Percentiles rank a stretch among this genome's conserved stretches.
phyloP scores from a whole-genome alignment of 2,113 vertebrate genomes.

The Argyrosomus japonicus region DNA sequence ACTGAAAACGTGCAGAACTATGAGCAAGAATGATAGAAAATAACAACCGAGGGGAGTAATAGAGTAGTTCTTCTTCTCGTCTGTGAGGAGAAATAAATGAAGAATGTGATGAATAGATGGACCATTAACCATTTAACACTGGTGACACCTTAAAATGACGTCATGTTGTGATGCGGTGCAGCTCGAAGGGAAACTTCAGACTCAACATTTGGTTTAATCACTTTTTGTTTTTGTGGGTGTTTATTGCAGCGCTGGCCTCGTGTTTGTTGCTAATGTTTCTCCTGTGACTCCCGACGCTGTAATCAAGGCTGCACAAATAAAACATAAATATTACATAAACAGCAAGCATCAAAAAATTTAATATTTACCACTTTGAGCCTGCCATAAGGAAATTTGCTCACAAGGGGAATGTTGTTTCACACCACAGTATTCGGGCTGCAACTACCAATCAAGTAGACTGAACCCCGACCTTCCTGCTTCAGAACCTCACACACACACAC shows the following conservation, averaged over 20 bases:
- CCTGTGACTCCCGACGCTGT: neutral
- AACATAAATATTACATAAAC: slow-evolving; percentile 33
- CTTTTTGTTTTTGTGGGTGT: neutral
- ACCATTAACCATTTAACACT: neutral
- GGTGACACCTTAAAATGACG: neutral
- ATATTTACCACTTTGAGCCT: neutral
- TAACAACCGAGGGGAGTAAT: neutral
- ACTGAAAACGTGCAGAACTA: too few species aligned
- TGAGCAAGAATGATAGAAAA: too few species aligned
- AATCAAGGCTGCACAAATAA: slow-evolving; percentile 27
- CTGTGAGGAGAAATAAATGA: neutral
- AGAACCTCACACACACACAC: neutral
- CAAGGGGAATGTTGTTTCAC: slow-evolving; percentile 23
- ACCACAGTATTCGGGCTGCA: slow-evolving; percentile 7
- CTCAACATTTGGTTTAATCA: neutral
- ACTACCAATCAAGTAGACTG: slow-evolving; percentile 29
- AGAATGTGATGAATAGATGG: neutral
- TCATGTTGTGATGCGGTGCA: neutral
- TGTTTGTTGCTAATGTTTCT: slow-evolving; percentile 3
- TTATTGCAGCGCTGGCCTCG: neutral
- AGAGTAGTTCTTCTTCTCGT: neutral
- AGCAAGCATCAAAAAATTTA: slow-evolving; percentile 10
- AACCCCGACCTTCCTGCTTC: neutral
- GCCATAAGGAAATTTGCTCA: slow-evolving; percentile 28
- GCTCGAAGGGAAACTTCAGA: neutral